phyloP scores from a whole-genome alignment of 2,888 invertebrate species.

The Heliconius erato region DNA sequence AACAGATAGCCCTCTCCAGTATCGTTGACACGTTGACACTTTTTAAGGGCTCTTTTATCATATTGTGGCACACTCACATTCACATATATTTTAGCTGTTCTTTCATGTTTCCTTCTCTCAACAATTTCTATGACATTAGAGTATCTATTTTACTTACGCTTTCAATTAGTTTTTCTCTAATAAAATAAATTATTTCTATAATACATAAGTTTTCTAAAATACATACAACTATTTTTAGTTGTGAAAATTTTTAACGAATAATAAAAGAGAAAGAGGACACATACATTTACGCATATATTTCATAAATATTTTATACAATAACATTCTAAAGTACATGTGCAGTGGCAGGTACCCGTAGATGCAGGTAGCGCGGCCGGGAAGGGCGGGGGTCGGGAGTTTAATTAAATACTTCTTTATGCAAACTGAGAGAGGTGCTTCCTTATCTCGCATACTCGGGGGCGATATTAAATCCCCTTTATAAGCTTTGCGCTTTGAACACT shows the following conservation, averaged over 20 bases:
- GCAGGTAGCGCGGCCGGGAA: neutral
- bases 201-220: no score
- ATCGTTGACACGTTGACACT: neutral
- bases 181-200: no score
- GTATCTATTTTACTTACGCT: no score
- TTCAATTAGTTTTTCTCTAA: neutral
- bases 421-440: neutral
- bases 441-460: constrained; percentile 2
- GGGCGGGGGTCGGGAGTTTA: neutral
- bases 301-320: no score
- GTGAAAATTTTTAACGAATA: neutral
- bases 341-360: neutral
- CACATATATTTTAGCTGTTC: neutral
- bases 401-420: no score
- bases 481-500: constrained; percentile 3
- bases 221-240: neutral
- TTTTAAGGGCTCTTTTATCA: neutral
- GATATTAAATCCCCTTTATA: constrained; percentile 21
- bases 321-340: neutral
- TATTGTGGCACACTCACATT: neutral
- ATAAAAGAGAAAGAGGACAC: no score
- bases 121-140: no score
- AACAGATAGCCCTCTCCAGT: neutral
- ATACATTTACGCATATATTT: no score
- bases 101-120: neutral